phyloP scores from a whole-genome alignment of 1,140 invertebrate species.

The Zaprionus vittiger region DNA sequence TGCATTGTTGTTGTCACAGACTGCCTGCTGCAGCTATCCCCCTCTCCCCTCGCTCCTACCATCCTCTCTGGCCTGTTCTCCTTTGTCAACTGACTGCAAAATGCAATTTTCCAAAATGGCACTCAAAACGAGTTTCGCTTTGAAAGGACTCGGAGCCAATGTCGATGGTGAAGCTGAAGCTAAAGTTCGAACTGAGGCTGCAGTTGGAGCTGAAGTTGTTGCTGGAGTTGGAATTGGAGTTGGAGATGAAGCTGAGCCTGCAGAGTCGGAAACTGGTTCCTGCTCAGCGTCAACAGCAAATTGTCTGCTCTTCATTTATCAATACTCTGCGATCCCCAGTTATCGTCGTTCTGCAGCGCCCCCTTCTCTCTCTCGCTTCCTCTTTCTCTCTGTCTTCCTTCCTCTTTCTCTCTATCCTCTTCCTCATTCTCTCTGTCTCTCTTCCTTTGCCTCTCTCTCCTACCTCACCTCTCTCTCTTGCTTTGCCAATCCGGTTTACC shows the following conservation, averaged over 20 bases:
- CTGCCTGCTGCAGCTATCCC: slow-evolving; percentile 30
- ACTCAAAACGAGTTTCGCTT: slow-evolving; percentile 56
- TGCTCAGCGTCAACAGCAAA: slow-evolving; percentile 43
- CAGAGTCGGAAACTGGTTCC: slow-evolving; percentile 64
- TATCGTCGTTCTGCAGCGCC: background rate
- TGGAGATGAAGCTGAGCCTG: background rate
- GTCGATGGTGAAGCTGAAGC: too few relatives aligned
- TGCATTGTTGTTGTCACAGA: slow-evolving; percentile 56
- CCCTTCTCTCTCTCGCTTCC: too few relatives aligned
- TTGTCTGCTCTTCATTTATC: slow-evolving; percentile 72
- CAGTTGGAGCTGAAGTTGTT: background rate
- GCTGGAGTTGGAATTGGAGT: background rate
- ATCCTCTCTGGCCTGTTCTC: background rate
- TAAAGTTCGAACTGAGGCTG: too few relatives aligned
- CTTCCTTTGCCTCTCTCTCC: too few relatives aligned
- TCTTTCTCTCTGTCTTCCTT: background rate
- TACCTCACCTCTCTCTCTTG: background rate
- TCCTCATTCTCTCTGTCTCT: background rate
- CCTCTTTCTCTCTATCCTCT: background rate
- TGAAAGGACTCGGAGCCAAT: slow-evolving; percentile 31
- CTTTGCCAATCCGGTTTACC: slow-evolving; percentile 49
- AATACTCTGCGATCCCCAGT: slow-evolving; percentile 38
- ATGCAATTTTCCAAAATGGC: slow-evolving; percentile 73
- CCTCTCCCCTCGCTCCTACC: background rate
- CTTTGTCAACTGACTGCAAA: slow-evolving; percentile 34